Base-by-base conservation (phyloP, 2,797 vertebrate species). In the Takifugu ocellatus region DNA sequence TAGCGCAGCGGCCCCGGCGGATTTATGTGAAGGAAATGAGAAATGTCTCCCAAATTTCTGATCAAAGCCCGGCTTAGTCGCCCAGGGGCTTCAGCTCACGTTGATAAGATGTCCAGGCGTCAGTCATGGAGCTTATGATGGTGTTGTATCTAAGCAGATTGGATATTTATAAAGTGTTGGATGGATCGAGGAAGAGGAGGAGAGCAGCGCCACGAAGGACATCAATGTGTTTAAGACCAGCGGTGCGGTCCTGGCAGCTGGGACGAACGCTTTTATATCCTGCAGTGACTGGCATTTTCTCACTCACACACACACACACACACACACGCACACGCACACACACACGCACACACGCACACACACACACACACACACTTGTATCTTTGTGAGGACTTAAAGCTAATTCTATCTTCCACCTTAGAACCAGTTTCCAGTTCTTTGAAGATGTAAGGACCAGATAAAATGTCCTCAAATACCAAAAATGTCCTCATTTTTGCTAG, bases 1-100 rank as follows among this genome's bases (percentile, higher is more conserved):
- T 81, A 82, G 84, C 77, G 75, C 82, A 77, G 69, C 77, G 63
- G 61, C 71, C 84, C 79, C 82, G 50, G 54, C 76, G 80, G 81
- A 83, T 86, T 84, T 84, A 76, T 84, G 80, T 82, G 81, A 86
- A 86, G 85, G 81, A 85, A 82, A 84, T 44, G 57, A 83, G 64
- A 74, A 71, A 79, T 75, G 78, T 78, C 76, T 85, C 77, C 65
- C 84, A 84, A 87, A 85, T 72, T 78, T 80, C 75, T 83, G 83
- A 88, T 87, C 83, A 87, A 89, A 87, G 81, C 69, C 47, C 48
- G 62, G 70, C 69, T 84, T 75, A 72, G 60, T 76, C 79, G 79
- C 82, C 81, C 67, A 74, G 60, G 81, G 83, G 78, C 66, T 83
- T 84, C 69, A 72, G 69, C 66, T 82, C 69, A 62, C 75, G 68